Conservation (phyloP, 2,888 invertebrate species). For the Druceiella hillmani region DNA sequence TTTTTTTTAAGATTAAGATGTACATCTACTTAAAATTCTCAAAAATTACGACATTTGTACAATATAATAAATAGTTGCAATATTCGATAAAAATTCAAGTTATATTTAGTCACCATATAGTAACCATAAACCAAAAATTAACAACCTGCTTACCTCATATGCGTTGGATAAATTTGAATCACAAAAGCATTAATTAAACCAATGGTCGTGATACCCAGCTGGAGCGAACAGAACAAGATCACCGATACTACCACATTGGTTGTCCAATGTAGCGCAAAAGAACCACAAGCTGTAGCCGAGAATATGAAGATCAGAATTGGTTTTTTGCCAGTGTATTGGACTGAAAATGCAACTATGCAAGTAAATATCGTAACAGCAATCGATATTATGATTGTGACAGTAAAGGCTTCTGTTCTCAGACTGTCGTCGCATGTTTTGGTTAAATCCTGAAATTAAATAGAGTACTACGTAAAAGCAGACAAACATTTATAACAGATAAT, state of each 20-base stretch:
- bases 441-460: no score
- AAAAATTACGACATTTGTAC: no score
- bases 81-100: no score
- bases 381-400: conserved; percentile 13
- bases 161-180: conserved; percentile 18
- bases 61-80: no score
- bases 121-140: no score
- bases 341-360: conserved; percentile 11
- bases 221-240: conserved; percentile 9
- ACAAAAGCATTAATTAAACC: conserved; percentile 18
- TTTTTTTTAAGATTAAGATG: no score
- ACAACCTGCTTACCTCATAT: conserved; percentile 22
- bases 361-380: conserved; percentile 9
- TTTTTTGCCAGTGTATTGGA: conserved; percentile 13
- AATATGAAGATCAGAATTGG: conserved; percentile 13
- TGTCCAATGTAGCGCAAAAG: conserved; percentile 16
- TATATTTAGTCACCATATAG: no score
- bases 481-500: no score
- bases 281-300: conserved; percentile 1
- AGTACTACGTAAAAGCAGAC: no score
- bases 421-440: conserved; percentile 16
- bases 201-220: conserved; percentile 15
- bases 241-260: conserved; percentile 10
- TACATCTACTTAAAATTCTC: no score
- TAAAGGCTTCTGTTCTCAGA: conserved; percentile 15